Conservation (phyloP, 1,140 invertebrate species). For the Chrysomallon squamiferum region DNA sequence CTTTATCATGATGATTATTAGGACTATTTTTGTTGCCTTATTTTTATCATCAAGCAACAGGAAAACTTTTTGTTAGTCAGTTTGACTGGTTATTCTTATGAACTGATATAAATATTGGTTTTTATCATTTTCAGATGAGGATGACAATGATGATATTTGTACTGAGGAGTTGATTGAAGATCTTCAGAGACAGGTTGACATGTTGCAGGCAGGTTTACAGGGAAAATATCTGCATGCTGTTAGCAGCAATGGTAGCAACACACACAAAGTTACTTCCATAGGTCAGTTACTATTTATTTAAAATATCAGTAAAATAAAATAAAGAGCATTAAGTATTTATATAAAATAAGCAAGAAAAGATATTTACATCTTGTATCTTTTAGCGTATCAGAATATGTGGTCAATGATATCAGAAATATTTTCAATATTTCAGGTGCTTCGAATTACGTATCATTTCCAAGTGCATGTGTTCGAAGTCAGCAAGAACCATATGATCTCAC, state of each 20-base stretch:
- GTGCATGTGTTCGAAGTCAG: conserved; percentile 13
- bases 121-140: neutral
- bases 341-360: too few species aligned
- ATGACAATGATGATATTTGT: conserved; percentile 34
- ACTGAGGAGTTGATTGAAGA: conserved; percentile 39
- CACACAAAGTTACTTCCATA: conserved; percentile 1
- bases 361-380: too few species aligned
- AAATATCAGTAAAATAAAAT: too few species aligned
- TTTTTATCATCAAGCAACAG: too few species aligned
- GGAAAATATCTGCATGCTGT: neutral
- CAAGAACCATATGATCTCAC: conserved; percentile 49
- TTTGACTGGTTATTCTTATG: too few species aligned
- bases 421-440: conserved; percentile 36
- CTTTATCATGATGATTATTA: too few species aligned
- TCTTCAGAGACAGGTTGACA: conserved; percentile 36
- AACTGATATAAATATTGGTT: too few species aligned
- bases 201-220: conserved; percentile 24
- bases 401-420: too few species aligned
- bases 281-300: conserved; percentile 1
- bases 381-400: too few species aligned
- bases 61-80: too few species aligned
- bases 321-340: too few species aligned
- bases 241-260: neutral
- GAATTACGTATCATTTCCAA: conserved; percentile 32
- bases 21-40: too few species aligned